phyloP scores from a whole-genome alignment of 2,797 vertebrate species.

The Sebastiscus albofasciatus region DNA sequence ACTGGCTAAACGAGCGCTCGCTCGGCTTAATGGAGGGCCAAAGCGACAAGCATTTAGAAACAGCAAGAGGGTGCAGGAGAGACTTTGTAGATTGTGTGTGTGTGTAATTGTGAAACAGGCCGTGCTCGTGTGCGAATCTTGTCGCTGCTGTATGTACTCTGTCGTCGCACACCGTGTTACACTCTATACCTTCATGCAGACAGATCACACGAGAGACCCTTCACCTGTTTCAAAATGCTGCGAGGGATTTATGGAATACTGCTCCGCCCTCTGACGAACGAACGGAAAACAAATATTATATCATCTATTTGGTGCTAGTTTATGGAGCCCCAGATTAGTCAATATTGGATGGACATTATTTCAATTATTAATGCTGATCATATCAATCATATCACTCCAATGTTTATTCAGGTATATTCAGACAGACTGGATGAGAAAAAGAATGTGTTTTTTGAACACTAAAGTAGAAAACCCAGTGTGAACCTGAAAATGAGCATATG shows the following conservation, averaged over 20 bases:
- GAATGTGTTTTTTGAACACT: too few species aligned
- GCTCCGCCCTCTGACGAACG: not conserved
- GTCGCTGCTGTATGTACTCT: constrained; percentile 10
- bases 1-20: constrained; percentile 64
- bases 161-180: constrained; percentile 24
- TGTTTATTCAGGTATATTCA: too few species aligned
- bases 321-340: not conserved
- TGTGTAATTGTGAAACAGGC: constrained; percentile 33
- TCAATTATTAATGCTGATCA: not conserved
- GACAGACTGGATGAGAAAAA: too few species aligned
- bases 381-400: not conserved
- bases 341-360: not conserved
- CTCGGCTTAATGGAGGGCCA: constrained; percentile 68
- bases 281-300: rapidly evolving
- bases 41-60: constrained; percentile 67
- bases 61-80: constrained; percentile 10
- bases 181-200: not conserved
- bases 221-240: not conserved
- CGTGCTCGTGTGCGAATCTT: constrained; percentile 30
- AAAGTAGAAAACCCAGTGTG: too few species aligned
- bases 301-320: not conserved
- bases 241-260: not conserved
- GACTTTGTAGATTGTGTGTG: constrained; percentile 9
- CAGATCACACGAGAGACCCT: not conserved
- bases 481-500: too few species aligned